A percentile compares a stretch with the other conserved stretches of the same genome.
phyloP scores from a whole-genome alignment of 2,113 vertebrate genomes.

The Oceanites oceanicus region DNA sequence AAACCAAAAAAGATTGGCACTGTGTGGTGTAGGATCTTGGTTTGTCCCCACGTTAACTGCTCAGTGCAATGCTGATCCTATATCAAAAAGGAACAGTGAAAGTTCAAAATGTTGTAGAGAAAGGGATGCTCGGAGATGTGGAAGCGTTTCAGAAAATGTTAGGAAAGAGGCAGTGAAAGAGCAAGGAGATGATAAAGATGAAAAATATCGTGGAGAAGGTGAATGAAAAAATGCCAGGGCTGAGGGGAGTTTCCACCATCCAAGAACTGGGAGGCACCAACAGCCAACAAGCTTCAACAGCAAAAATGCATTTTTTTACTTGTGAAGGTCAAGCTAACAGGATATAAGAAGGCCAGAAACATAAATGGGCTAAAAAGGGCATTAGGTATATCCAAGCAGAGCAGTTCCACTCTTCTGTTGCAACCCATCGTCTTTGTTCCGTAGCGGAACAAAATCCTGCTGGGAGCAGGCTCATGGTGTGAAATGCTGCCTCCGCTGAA shows the following conservation, averaged over 20 bases:
- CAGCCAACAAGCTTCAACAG: neutral
- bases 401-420: neutral
- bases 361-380: neutral
- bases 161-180: neutral
- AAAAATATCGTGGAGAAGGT: neutral
- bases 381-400: neutral
- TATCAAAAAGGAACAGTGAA: neutral
- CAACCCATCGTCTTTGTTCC: neutral
- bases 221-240: neutral
- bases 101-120: neutral
- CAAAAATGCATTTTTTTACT: neutral
- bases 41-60: neutral
- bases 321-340: neutral
- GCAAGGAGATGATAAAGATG: neutral
- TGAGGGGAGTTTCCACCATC: neutral
- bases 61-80: neutral
- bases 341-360: neutral
- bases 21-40: neutral
- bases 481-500: too few relatives aligned
- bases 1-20: rapidly evolving
- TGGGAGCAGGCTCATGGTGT: neutral
- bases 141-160: neutral
- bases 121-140: neutral
- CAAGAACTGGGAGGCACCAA: neutral
- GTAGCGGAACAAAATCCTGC: rapidly evolving